A percentile compares a stretch with the other conserved stretches of the same genome.
Evolutionary conservation across 2,113 vertebrate genomes (phyloP).

Genomic region (Phalacrocorax aristotelis): DNA sequence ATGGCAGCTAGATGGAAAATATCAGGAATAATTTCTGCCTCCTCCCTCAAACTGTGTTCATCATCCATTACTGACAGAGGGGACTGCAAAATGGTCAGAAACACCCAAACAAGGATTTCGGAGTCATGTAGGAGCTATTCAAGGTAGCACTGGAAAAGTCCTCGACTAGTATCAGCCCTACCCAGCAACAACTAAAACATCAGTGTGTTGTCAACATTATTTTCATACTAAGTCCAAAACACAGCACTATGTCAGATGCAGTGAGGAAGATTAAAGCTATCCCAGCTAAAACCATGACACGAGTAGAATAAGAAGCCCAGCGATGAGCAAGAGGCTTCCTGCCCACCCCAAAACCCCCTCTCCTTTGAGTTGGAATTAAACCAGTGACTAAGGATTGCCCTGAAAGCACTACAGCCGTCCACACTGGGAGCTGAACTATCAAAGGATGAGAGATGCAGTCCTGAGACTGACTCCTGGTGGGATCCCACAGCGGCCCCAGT

Average conservation of each 20-base stretch:
- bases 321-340: background rate
- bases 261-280: no score
- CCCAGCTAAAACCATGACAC: no score
- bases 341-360: background rate
- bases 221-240: no score
- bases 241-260: no score
- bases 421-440: background rate
- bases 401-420: background rate
- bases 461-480: background rate
- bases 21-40: background rate
- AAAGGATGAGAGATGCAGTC: background rate
- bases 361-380: background rate
- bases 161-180: no score
- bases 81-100: background rate
- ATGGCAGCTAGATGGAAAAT: background rate
- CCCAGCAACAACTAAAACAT: no score
- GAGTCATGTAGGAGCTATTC: background rate
- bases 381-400: background rate
- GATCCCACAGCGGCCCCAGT: background rate
- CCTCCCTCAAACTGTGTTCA: background rate
- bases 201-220: no score
- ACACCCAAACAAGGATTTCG: background rate
- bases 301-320: background rate
- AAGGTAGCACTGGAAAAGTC: background rate
- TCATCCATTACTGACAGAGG: background rate